A percentile compares a stretch with the other conserved stretches of the same genome.
phyloP scores from a whole-genome alignment of 2,797 vertebrate species.

The Buphagus erythrorhynchus region DNA sequence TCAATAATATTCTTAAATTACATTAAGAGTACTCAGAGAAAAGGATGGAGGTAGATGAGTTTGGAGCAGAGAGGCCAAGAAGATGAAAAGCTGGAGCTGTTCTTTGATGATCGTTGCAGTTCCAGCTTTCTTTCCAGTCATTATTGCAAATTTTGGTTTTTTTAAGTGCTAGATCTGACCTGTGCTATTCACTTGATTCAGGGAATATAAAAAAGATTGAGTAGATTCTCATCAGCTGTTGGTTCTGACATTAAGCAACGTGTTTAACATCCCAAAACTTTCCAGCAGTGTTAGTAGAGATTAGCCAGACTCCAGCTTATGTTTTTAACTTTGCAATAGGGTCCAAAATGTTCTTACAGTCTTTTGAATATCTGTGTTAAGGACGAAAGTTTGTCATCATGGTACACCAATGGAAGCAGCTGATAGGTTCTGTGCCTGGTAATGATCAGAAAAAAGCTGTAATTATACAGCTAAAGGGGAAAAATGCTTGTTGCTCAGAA shows the following conservation, averaged over 20 bases:
- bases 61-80: neutral
- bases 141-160: neutral
- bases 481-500: neutral
- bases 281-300: neutral
- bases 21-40: neutral
- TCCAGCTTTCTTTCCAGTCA: constrained; percentile 26
- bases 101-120: neutral
- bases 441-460: neutral
- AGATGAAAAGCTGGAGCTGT: neutral
- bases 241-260: neutral
- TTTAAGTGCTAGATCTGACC: neutral
- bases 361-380: neutral
- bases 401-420: neutral
- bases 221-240: neutral
- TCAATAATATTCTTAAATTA: neutral
- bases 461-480: neutral
- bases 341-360: neutral
- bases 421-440: neutral
- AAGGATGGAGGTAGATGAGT: neutral
- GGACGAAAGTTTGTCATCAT: neutral
- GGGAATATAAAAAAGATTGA: neutral
- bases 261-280: neutral
- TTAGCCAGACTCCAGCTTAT: neutral
- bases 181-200: neutral
- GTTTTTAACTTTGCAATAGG: neutral